Percentiles rank a stretch among this genome's conserved stretches.
phyloP scores from a whole-genome alignment of 2,113 vertebrate genomes.

The Tenrec ecaudatus region DNA sequence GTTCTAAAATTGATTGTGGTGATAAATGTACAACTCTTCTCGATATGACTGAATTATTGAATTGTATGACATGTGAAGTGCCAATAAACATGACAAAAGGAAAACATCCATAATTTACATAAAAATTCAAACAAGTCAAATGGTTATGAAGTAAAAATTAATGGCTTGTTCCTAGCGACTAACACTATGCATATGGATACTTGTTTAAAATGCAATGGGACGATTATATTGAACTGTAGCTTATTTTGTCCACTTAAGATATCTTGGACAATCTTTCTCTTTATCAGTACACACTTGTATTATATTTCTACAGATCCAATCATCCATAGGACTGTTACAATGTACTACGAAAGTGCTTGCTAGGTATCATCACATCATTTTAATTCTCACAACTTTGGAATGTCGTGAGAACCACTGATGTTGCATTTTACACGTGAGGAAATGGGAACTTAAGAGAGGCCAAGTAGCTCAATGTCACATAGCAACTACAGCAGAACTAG shows the following conservation, averaged over 20 bases:
- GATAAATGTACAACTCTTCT: no score
- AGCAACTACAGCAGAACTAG: constrained; percentile 1
- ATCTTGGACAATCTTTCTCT: background rate
- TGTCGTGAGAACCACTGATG: background rate
- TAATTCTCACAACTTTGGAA: background rate
- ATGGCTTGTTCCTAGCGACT: background rate
- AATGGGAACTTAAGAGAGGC: background rate
- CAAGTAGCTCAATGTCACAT: background rate
- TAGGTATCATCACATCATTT: background rate
- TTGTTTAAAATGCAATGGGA: background rate
- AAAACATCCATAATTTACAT: background rate
- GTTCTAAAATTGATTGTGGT: no score
- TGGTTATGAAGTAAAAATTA: background rate
- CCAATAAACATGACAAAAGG: no score
- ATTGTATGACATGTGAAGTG: no score
- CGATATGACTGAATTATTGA: no score
- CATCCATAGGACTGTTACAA: background rate
- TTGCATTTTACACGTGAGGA: constrained; percentile 1
- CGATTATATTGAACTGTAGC: background rate
- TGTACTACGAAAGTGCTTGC: background rate
- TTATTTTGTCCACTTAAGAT: background rate
- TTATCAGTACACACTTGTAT: background rate
- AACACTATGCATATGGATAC: background rate
- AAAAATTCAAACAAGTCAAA: constrained; percentile 13
- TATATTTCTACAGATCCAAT: background rate